A percentile compares a stretch with the other conserved stretches of the same genome.
Conservation (phyloP, 2,888 invertebrate genomes). For the Nomada hirtipes region DNA sequence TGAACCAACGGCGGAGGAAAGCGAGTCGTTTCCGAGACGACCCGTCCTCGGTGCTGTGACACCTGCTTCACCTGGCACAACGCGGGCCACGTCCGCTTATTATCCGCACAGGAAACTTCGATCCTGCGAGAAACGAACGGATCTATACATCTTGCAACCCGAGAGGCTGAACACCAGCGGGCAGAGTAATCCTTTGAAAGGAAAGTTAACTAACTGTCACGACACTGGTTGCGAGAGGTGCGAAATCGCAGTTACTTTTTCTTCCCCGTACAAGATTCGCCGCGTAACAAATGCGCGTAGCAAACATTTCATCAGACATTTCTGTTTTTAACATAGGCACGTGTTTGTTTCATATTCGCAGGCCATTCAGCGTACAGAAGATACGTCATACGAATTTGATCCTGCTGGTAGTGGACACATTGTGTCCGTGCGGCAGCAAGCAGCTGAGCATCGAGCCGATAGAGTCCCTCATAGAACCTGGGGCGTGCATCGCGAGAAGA, state of each 20-base stretch:
- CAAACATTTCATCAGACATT: too few species aligned
- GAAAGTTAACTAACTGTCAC: slow-evolving; percentile 95
- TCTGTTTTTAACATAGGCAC: too few species aligned
- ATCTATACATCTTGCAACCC: slow-evolving; percentile 93
- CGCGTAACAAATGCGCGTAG: too few species aligned
- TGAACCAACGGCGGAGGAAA: slow-evolving; percentile 80
- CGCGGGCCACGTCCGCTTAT: slow-evolving; percentile 86
- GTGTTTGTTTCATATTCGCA: slow-evolving; percentile 78
- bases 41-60: slow-evolving; percentile 76
- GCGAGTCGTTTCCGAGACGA: slow-evolving; percentile 82
- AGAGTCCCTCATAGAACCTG: slow-evolving; percentile 83
- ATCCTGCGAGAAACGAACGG: slow-evolving; percentile 94
- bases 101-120: slow-evolving; percentile 84
- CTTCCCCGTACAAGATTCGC: too few species aligned
- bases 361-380: slow-evolving; percentile 96
- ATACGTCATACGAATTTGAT: slow-evolving; percentile 96
- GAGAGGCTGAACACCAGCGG: slow-evolving; percentile 91
- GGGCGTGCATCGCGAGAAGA: slow-evolving; percentile 81
- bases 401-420: slow-evolving; percentile 93
- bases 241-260: neutral
- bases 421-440: slow-evolving; percentile 95
- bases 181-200: slow-evolving; percentile 93
- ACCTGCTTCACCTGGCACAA: slow-evolving; percentile 77
- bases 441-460: slow-evolving; percentile 92
- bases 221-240: slow-evolving; percentile 94